A percentile compares a stretch with the other conserved stretches of the same genome.
Evolutionary conservation across 2,113 vertebrate genomes (phyloP).

Genomic region (Corythornis vintsioides): DNA sequence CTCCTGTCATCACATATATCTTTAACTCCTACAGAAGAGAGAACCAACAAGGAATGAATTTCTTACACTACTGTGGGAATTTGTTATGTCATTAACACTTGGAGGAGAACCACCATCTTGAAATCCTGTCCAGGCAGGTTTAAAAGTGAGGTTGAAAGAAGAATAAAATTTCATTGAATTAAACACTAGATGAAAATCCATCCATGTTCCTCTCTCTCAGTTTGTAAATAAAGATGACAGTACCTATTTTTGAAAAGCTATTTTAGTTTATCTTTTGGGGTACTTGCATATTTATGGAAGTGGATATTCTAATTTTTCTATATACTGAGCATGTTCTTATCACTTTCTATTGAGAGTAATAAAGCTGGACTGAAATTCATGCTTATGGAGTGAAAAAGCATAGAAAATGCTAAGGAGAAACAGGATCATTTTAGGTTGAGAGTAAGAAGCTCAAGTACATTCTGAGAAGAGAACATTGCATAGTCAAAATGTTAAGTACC

Average conservation of each 20-base stretch:
- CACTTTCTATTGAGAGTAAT: not conserved
- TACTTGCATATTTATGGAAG: not conserved
- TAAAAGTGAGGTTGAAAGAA: not conserved
- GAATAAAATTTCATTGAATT: not conserved
- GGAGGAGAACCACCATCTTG: conserved; percentile 35
- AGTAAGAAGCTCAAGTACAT: not conserved
- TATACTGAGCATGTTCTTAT: not conserved
- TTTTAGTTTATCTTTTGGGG: not conserved
- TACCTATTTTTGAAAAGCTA: not conserved
- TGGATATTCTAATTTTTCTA: not conserved
- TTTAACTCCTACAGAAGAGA: conserved; percentile 2
- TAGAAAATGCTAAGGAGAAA: not conserved
- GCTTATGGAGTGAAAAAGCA: not conserved
- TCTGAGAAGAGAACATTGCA: not conserved
- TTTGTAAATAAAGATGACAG: not conserved
- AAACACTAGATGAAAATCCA: not conserved
- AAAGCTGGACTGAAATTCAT: not conserved
- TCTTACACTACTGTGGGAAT: conserved; percentile 38
- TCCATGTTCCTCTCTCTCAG: not conserved
- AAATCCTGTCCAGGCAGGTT: conserved; percentile 49
- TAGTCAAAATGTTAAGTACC: not conserved
- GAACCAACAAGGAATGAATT: not conserved
- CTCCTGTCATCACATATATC: not conserved
- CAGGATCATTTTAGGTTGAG: not conserved
- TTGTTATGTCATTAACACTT: conserved; percentile 51